Base-by-base conservation (phyloP, 2,888 invertebrate species). In the Trilocha varians region DNA sequence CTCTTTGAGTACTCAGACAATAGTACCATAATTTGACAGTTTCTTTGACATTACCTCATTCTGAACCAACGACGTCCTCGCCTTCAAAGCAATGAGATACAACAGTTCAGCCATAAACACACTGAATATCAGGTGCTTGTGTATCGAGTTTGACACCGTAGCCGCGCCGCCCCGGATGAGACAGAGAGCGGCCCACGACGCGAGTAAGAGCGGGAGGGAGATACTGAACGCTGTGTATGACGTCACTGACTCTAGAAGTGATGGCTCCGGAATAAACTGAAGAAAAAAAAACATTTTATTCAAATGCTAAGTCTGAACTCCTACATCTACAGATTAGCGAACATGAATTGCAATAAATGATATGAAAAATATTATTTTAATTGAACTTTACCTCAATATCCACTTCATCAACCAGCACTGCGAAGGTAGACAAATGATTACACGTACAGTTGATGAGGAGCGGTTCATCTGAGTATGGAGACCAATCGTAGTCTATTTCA, bases 61-160 rank as follows among this genome's bases (percentile, higher is more conserved):
- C 57, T 93, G 91, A 3, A 95, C 90, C 41, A 96, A 85, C n/a
- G 91, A 88, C 48, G 89, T 88, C 41, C 96, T 88, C 2, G 93
- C 92, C 74, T 97, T 96, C 63, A 98, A 87, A 0, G 97, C 96
- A 11, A 96, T 87, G 39, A 98, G 88, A 70, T 96, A 98, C 17
- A 97, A 77, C 16, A 96, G 70, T 66, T 97, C 94, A 0, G 94
- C 93, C 57, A 94, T 87, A 64, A 98, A 93, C 15, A 97, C 92
- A 62, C 95, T 95, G 48, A 97, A 88, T n/a, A 97, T 92, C 6
- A 98, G 88, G 70, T 98, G 97, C 65, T 96, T 95, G 65, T 97
- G 94, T 49, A 98, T 97, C 14, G 94, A 94, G 75, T 97, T 97
- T 36, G 96, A 95, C 58, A 98, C 98, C 0, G 95, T 95, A 44